A percentile compares a stretch with the other conserved stretches of the same genome.
Conservation (phyloP, 2,797 vertebrate species). For the Scolopax rusticola region DNA sequence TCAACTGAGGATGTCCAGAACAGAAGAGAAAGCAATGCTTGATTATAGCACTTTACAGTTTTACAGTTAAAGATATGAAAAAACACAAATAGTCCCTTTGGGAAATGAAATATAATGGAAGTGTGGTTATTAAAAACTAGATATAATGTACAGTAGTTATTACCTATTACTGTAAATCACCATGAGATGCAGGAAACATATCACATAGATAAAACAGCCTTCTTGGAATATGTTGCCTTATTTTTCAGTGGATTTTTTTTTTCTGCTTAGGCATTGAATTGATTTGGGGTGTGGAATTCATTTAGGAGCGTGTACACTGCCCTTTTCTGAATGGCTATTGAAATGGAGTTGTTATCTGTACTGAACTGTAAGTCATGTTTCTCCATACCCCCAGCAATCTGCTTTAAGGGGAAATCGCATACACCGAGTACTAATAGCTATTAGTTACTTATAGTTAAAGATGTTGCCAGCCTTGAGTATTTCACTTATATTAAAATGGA, state of each 20-base stretch:
- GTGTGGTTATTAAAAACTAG: conserved; percentile 68
- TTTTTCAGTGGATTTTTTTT: conserved; percentile 35
- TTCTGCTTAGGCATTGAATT: conserved; percentile 30
- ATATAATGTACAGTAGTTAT: conserved; percentile 60
- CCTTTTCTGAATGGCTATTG: conserved; percentile 11
- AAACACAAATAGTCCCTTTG: conserved; percentile 65
- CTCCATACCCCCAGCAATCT: not conserved
- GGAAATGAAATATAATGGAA: conserved; percentile 72
- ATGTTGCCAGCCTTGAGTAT: conserved; percentile 41
- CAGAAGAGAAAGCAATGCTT: conserved; percentile 38
- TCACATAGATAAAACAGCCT: conserved; percentile 53
- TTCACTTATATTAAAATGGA: conserved; percentile 59
- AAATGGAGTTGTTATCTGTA: conserved; percentile 52
- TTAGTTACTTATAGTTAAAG: conserved; percentile 57
- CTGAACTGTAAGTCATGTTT: conserved; percentile 44
- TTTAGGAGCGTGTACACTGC: conserved; percentile 14
- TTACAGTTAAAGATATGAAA: conserved; percentile 69
- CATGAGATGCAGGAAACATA: conserved; percentile 42
- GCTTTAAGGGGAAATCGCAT: not conserved
- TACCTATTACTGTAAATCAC: conserved; percentile 65
- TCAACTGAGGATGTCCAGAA: conserved; percentile 60
- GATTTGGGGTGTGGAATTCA: conserved; percentile 40
- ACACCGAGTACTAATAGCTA: conserved; percentile 37
- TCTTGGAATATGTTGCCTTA: conserved; percentile 25
- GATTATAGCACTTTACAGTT: conserved; percentile 59